Evolutionary conservation across 2,888 invertebrate genomes (phyloP).

Genomic region (Tenthredo notha): DNA sequence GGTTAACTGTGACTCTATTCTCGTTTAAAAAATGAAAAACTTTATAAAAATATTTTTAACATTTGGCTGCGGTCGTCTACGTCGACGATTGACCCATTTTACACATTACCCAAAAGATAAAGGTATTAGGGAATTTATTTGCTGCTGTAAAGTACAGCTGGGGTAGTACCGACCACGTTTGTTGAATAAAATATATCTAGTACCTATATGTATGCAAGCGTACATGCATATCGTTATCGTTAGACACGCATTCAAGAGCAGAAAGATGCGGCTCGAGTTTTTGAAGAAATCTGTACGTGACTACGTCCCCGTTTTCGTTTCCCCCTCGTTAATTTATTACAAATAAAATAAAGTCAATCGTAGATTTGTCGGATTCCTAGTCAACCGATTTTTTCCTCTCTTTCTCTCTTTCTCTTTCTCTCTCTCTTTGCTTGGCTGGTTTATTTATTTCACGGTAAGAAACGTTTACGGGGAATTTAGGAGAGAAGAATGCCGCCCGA

Average conservation of each 20-base stretch:
- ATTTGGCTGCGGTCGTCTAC: neutral
- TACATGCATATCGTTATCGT: neutral
- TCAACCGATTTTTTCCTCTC: neutral
- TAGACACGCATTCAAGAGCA: slow-evolving; percentile 17
- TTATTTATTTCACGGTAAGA: neutral
- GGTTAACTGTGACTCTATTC: neutral
- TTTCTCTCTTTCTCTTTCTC: neutral
- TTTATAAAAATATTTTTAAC: neutral
- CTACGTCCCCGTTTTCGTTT: neutral
- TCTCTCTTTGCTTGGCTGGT: neutral
- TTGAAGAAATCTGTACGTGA: slow-evolving; percentile 12
- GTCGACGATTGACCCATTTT: neutral
- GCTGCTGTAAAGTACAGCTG: neutral
- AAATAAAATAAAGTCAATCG: neutral
- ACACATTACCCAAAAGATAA: neutral
- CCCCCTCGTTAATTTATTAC: neutral
- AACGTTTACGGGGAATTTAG: neutral
- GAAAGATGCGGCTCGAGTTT: neutral
- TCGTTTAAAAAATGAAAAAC: neutral
- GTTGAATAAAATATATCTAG: slow-evolving; percentile 20
- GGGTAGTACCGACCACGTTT: neutral
- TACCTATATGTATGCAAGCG: neutral
- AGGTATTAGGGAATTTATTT: slow-evolving; percentile 17
- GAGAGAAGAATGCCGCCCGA: neutral
- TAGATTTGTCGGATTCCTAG: slow-evolving; percentile 6